phyloP scores from a whole-genome alignment of 92 coral and sea anemone species.

The Zoanthus solanderi region DNA sequence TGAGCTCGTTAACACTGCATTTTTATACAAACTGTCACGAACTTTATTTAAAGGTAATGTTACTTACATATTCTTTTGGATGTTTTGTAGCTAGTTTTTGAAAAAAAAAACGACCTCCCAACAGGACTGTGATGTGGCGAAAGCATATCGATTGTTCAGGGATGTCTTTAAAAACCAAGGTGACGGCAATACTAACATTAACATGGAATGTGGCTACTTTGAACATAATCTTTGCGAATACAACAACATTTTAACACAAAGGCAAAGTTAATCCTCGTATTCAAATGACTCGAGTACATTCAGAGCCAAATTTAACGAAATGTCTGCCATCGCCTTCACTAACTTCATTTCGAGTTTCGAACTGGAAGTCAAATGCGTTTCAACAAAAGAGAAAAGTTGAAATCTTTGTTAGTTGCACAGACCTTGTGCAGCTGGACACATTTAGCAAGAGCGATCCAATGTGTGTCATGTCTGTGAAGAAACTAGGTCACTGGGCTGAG shows the following conservation, averaged over 20 bases:
- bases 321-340: slow-evolving; percentile 5
- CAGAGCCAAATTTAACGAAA: slow-evolving; percentile 12
- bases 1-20: not conserved
- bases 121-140: not conserved
- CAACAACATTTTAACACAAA: not conserved
- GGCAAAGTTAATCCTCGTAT: not conserved
- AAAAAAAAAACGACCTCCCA: not conserved
- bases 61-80: not conserved
- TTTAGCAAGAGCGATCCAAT: slow-evolving; percentile 92
- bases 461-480: slow-evolving; percentile 85
- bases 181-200: not conserved
- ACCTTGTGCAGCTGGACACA: slow-evolving; percentile 83
- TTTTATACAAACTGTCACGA: not conserved
- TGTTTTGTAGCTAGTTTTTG: not conserved
- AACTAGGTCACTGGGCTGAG: slow-evolving; percentile 94
- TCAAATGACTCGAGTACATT: slow-evolving; percentile 29
- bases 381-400: slow-evolving; percentile 76
- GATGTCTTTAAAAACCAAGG: not conserved
- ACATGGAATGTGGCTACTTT: not conserved
- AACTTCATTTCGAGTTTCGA: slow-evolving; percentile 8
- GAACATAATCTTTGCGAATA: not conserved
- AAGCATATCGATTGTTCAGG: not conserved
- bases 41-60: not conserved
- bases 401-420: slow-evolving; percentile 80
- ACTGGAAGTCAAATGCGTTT: slow-evolving; percentile 70